Conservation (phyloP, 2,888 invertebrate genomes). For the Leuctra nigra region DNA sequence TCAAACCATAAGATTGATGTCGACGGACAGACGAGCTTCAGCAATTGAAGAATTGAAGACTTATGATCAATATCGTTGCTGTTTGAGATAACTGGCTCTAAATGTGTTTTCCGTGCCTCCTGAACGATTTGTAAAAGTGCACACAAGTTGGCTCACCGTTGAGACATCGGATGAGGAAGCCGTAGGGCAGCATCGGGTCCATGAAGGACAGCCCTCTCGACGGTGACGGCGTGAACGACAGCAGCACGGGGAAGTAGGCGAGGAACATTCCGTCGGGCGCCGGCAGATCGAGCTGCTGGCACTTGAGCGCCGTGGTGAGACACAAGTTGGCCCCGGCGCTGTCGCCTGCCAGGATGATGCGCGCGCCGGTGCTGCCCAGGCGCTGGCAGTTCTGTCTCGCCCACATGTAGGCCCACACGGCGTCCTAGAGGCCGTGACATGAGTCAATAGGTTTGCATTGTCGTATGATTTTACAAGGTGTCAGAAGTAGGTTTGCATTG, state of each 20-base stretch:
- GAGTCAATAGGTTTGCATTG: too few relatives aligned
- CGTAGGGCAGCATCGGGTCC: slow-evolving; percentile 93
- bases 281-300: slow-evolving; percentile 68
- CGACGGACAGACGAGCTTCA: too few relatives aligned
- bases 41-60: too few relatives aligned
- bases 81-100: neutral
- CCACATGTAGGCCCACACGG: slow-evolving; percentile 93
- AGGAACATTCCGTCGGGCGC: slow-evolving; percentile 82
- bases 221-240: slow-evolving; percentile 88
- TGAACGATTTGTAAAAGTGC: too few relatives aligned
- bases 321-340: slow-evolving; percentile 95
- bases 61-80: neutral
- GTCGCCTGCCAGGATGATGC: slow-evolving; percentile 57
- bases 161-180: slow-evolving; percentile 81
- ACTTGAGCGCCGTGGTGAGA: slow-evolving; percentile 69
- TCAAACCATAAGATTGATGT: too few relatives aligned
- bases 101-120: neutral
- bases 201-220: slow-evolving; percentile 84
- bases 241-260: slow-evolving; percentile 82
- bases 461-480: too few relatives aligned
- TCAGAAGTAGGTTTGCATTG: too few relatives aligned
- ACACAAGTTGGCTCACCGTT: slow-evolving; percentile 62
- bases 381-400: slow-evolving; percentile 71
- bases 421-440: too few relatives aligned
- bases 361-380: slow-evolving; percentile 44